Evolutionary conservation across 2,113 vertebrate species (phyloP).

Genomic region (Ardeotis arabs): DNA sequence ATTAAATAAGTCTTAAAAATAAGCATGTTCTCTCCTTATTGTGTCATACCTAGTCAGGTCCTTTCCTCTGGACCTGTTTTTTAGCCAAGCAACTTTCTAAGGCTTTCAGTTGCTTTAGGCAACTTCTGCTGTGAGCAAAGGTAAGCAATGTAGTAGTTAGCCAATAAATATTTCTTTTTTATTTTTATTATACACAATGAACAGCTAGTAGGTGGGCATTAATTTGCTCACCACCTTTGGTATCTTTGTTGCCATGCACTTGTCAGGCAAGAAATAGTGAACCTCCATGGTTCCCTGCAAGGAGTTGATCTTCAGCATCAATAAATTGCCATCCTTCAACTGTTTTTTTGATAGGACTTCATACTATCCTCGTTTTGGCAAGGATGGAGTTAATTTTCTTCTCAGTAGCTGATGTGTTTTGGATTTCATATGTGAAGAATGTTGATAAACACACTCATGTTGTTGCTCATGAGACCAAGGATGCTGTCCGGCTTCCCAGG

Average conservation of each 20-base stretch:
- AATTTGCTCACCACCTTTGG: neutral
- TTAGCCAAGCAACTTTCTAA: neutral
- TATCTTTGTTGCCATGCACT: neutral
- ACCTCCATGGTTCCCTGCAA: neutral
- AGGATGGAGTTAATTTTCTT: too few relatives aligned
- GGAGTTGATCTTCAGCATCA: neutral
- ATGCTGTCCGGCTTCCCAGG: too few relatives aligned
- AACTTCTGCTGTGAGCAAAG: neutral
- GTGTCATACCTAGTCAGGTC: neutral
- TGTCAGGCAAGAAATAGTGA: neutral
- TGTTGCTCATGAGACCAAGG: too few relatives aligned
- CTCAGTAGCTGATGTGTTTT: too few relatives aligned
- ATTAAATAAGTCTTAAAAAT: neutral
- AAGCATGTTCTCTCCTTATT: accelerated
- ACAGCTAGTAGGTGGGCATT: neutral
- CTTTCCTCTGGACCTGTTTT: neutral
- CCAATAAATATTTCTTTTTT: too few relatives aligned
- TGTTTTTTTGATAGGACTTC: neutral
- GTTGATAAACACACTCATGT: too few relatives aligned
- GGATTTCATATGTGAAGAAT: too few relatives aligned
- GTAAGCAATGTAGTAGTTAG: neutral
- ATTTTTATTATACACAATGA: neutral
- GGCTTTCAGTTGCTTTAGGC: neutral
- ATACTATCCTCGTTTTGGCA: too few relatives aligned
- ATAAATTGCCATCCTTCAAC: neutral